A percentile compares a stretch with the other conserved stretches of the same genome.
These are phyloP conservation scores for Drosophila pseudoananassae DNA, from an alignment of 1,140 invertebrate genomes.

Conservation along the genomic window DNA sequence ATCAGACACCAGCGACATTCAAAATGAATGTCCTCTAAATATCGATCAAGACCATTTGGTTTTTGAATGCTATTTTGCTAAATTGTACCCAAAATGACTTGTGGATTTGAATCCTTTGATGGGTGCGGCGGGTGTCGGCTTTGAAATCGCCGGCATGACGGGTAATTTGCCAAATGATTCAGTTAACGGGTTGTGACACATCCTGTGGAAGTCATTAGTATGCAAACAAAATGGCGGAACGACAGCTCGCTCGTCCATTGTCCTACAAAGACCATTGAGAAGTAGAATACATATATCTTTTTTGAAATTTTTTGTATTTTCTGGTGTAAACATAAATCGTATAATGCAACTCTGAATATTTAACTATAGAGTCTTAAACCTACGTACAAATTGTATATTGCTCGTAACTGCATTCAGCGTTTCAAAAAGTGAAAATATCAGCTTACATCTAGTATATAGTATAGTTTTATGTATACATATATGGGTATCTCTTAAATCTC, in stretches of 20 bases:
- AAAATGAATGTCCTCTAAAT: not conserved
- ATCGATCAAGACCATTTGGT: constrained; percentile 4
- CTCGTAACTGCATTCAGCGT: constrained; percentile 64
- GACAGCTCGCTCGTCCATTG: not conserved
- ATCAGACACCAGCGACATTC: not conserved
- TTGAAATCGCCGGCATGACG: constrained; percentile 67
- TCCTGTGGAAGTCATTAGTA: constrained; percentile 16
- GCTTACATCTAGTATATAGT: constrained; percentile 34
- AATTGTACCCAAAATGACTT: constrained; percentile 65
- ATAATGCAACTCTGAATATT: constrained; percentile 70
- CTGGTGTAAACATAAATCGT: constrained; percentile 71
- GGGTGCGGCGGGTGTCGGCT: constrained; percentile 26
- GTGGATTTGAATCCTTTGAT: constrained; percentile 64
- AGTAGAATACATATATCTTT: constrained; percentile 3
- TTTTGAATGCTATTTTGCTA: constrained; percentile 59
- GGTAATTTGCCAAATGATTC: constrained; percentile 44
- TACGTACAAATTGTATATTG: constrained; percentile 72
- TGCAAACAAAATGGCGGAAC: constrained; percentile 9
- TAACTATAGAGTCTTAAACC: constrained; percentile 49
- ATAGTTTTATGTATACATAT: constrained; percentile 30
- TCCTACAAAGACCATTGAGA: not conserved
- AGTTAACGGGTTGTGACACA: constrained; percentile 56
- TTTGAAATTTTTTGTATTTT: constrained; percentile 48
- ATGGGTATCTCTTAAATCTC: constrained; percentile 62
- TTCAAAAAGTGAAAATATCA: constrained; percentile 70